Percentiles rank a stretch among this genome's conserved stretches.
Conservation (phyloP, 35 echinoderm and acorn worm species). For the Eucidaris tribuloides region DNA sequence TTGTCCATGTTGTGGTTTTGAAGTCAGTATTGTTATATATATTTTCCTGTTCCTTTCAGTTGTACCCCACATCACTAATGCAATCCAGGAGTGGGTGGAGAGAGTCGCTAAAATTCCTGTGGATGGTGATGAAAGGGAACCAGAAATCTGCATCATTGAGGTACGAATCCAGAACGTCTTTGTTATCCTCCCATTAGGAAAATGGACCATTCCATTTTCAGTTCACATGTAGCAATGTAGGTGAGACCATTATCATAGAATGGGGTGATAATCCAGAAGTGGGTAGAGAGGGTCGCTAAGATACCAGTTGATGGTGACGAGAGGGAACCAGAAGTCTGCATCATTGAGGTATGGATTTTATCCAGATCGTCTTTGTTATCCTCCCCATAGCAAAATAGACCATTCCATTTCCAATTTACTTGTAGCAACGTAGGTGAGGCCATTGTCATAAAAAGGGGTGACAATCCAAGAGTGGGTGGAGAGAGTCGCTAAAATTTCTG, state of each 20-base stretch:
- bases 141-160: conserved; percentile 99
- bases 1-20: no score
- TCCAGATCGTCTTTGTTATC: no score
- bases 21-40: no score
- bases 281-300: conserved; percentile 94
- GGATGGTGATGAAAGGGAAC: conserved; percentile 84
- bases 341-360: conserved; percentile 88
- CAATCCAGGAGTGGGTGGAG: conserved; percentile 99
- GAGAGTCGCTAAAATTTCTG: conserved; percentile 85
- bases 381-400: no score
- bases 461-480: conserved; percentile 99
- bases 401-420: no score
- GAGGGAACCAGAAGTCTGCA: conserved; percentile 92
- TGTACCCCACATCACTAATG: conserved; percentile 95
- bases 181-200: no score
- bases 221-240: no score
- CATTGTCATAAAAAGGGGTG: no score
- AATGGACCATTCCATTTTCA: no score
- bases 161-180: conserved; percentile 55
- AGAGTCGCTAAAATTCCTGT: conserved; percentile 90
- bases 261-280: conserved; percentile 98
- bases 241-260: no score
- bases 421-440: no score
- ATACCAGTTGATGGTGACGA: conserved; percentile 93
- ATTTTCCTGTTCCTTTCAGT: conserved; percentile 71